Evolutionary conservation across 2,113 vertebrate genomes (phyloP).

Genomic region (Benitochromis conjunctus): DNA sequence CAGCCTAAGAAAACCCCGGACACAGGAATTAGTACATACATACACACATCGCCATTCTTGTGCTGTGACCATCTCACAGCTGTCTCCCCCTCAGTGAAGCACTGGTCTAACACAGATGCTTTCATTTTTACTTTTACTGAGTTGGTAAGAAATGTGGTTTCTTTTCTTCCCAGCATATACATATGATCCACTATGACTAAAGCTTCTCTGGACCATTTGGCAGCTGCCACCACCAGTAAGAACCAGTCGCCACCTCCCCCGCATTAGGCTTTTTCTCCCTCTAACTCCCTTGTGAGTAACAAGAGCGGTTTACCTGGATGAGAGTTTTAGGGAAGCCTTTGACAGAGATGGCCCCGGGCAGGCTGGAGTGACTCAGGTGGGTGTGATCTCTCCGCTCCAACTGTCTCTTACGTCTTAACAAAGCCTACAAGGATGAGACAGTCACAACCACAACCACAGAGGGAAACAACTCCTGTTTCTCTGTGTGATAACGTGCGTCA

Average conservation of each 20-base stretch:
- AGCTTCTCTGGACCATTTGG: not conserved
- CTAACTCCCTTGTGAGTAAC: slow-evolving; percentile 33
- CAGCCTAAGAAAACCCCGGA: slow-evolving; percentile 42
- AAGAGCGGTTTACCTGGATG: slow-evolving; percentile 61
- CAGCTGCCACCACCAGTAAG: not conserved
- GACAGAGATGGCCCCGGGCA: slow-evolving; percentile 63
- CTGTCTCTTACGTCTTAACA: slow-evolving; percentile 59
- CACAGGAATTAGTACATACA: not conserved
- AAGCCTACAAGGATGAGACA: slow-evolving; percentile 36
- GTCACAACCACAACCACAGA: slow-evolving; percentile 48
- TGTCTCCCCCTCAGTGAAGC: not conserved
- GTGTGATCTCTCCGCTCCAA: slow-evolving; percentile 49
- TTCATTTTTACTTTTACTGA: not conserved
- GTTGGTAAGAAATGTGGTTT: not conserved
- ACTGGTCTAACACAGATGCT: not conserved
- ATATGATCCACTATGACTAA: slow-evolving; percentile 21
- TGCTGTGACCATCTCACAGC: not conserved
- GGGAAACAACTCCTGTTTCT: slow-evolving; percentile 10
- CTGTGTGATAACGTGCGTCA: not conserved
- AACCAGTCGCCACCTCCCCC: not conserved
- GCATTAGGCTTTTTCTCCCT: not conserved
- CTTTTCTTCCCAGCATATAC: not conserved
- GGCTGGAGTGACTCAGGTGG: slow-evolving; percentile 53
- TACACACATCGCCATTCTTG: not conserved
- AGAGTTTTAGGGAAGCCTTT: slow-evolving; percentile 73